Evolutionary conservation across 2,113 vertebrate species (phyloP), one percentile per base, ranked within the genome.

Genomic region (Haemorhous mexicanus): DNA sequence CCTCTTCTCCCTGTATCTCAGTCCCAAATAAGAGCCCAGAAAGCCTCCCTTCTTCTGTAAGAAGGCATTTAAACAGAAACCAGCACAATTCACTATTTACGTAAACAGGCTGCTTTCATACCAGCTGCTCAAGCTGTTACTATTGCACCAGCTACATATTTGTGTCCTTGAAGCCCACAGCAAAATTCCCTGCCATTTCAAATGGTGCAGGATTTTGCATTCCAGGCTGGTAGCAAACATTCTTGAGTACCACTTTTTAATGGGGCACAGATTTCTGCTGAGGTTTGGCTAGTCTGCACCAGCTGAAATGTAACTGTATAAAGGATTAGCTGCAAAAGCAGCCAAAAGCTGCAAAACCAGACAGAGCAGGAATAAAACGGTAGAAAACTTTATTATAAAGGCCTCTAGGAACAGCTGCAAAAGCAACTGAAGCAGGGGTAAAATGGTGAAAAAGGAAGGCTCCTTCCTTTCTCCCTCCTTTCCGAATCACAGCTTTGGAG

Each of bases 251-350:
- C 35, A 28, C 88, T 85, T 94, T 94, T 91, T 95, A 88, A 95
- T 84, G 30, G 76, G 64, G 44, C 47, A 81, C 88, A 96, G 94
- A 92, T 87, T 97, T 95, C 90, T 93, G 49, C 78, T 86, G 88
- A 90, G 73, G 56, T 92, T 94, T 85, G 53, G 64, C 79, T 84
- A 64, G 87, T 61, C 72, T 78, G 79, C 17, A 22, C 49, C 75
- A 92, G 92, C 41, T 92, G 59, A 86, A 49, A 49, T 33, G 16
- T 47, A 89, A 83, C 67, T 41, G 49, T 11, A 50, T 13, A 93
- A 94, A 83, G 61, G 44, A 80, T 56, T 70, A 85, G 47, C 66
- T 77, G 79, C 69, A 75, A 82, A 84, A 70, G n/a, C 61, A 87
- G 84, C 39, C 91, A 89, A 67, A 93, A 91, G 74, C 89, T 55